Evolutionary conservation across 1,140 invertebrate species (phyloP), one percentile per base, ranked within the genome.

Genomic region (Dreissena polymorpha): DNA sequence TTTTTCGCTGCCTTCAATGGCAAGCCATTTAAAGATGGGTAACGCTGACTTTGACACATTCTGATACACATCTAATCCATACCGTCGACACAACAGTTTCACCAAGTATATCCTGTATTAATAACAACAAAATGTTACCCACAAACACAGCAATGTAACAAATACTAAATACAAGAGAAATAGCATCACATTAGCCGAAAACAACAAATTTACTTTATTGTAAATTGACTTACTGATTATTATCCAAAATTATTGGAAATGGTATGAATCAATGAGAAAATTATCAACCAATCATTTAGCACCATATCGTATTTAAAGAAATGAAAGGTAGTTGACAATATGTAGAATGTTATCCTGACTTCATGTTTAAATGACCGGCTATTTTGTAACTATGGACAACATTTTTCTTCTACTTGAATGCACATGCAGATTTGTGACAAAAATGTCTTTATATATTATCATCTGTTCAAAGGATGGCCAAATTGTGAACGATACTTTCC

Each of bases 41-140:
- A 49, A 6, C 14, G 60, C 63, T 16, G 23, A 49, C 13, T 18
- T 76, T 53, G 72, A 71, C 18, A 86, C 74, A 6, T 50, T 57
- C 49, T 88, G 81, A 39, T 88, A 88, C 50, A 77, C 60, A 60
- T 89, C 88, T 7, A 82, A 74, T 8, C 89, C 88, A 86, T 86
- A 89, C 23, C 69, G 74, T 23, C 88, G 78, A 72, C 87, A 89
- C 12, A 89, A 57, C 25, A 86, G 78, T 57, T 89, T 89, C 27
- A 88, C 77, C 14, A 88, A 65, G 57, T 81, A 89, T 14, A 85
- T 77, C 53, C 88, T 89, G 63, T 18, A 85, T 68, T 23, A 69
- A 68, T 49, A 68, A 57, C 71, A 50, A 74, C 39, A 39, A 8
- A 2, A 39, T n/a, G n/a, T n/a, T n/a, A n/a, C n/a, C n/a, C n/a